Evolutionary conservation across 1,140 invertebrate genomes (phyloP).

Genomic region (Apolygus lucorum): DNA sequence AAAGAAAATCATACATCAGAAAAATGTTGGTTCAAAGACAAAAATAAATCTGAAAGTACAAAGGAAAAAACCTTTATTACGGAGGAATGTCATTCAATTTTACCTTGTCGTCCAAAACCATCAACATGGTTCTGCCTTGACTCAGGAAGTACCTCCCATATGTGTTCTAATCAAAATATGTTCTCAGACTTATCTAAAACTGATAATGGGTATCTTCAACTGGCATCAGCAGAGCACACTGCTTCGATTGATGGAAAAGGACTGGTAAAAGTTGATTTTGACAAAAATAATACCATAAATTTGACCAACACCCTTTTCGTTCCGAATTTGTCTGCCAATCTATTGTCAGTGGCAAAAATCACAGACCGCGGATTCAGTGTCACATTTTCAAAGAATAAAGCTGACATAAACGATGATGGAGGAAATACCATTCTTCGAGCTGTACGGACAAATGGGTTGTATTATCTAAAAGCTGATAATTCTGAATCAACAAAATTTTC

Average conservation of each 20-base stretch:
- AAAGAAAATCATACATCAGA: no score
- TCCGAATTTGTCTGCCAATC: background rate
- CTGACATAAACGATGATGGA: background rate
- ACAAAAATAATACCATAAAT: background rate
- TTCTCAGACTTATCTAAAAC: background rate
- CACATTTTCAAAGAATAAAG: background rate
- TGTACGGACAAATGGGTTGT: background rate
- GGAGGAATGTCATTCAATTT: no score
- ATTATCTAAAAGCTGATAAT: background rate
- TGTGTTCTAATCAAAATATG: background rate
- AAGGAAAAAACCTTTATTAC: no score
- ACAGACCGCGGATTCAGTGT: background rate
- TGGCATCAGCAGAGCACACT: background rate
- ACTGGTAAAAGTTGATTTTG: background rate
- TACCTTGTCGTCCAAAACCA: no score
- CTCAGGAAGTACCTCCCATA: constrained; percentile 28
- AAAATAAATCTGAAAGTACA: no score
- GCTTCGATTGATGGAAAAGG: background rate
- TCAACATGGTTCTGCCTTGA: constrained; percentile 41
- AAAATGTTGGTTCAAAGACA: no score
- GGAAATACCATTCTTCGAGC: background rate
- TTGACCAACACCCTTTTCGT: background rate
- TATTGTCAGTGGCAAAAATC: constrained; percentile 1
- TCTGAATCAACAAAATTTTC: no score
- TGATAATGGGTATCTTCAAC: background rate